phyloP scores from a whole-genome alignment of 2,113 vertebrate genomes.

The Phyllopteryx taeniolatus region DNA sequence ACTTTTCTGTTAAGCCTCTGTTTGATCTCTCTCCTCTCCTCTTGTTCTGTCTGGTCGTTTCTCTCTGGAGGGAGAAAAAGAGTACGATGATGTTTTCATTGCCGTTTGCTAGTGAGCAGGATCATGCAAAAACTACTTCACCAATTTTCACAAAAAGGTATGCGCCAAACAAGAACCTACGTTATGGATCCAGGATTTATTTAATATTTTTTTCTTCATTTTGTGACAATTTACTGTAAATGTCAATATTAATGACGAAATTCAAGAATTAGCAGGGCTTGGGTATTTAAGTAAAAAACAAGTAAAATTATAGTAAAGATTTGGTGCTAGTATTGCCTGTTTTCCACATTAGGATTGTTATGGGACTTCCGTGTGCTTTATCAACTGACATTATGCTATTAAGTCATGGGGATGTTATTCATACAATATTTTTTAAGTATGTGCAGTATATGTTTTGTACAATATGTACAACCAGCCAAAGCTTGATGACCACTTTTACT shows the following conservation, averaged over 20 bases:
- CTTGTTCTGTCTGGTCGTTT: constrained; percentile 96
- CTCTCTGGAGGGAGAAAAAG: constrained; percentile 76
- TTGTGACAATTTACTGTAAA: background rate
- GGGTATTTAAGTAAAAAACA: too few relatives aligned
- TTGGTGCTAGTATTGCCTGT: too few relatives aligned
- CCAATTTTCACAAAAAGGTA: background rate
- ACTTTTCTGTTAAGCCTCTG: constrained; percentile 97
- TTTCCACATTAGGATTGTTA: too few relatives aligned
- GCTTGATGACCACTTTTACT: too few relatives aligned
- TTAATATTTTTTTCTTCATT: background rate
- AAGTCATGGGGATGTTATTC: too few relatives aligned
- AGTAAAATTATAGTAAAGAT: too few relatives aligned
- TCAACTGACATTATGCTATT: too few relatives aligned
- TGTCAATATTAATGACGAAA: background rate
- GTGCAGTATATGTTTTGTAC: too few relatives aligned
- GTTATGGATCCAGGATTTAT: background rate
- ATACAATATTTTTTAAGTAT: too few relatives aligned
- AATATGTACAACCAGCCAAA: too few relatives aligned
- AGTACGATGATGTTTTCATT: background rate
- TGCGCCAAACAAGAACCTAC: background rate
- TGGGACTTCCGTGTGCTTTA: too few relatives aligned
- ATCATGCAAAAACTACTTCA: background rate
- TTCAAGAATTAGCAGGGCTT: too few relatives aligned
- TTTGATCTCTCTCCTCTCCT: constrained; percentile 96
- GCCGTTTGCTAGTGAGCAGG: background rate